Evolutionary conservation across 2,888 invertebrate species (phyloP), one percentile per base, ranked within the genome.

Genomic region (Troides oblongomaculatus): DNA sequence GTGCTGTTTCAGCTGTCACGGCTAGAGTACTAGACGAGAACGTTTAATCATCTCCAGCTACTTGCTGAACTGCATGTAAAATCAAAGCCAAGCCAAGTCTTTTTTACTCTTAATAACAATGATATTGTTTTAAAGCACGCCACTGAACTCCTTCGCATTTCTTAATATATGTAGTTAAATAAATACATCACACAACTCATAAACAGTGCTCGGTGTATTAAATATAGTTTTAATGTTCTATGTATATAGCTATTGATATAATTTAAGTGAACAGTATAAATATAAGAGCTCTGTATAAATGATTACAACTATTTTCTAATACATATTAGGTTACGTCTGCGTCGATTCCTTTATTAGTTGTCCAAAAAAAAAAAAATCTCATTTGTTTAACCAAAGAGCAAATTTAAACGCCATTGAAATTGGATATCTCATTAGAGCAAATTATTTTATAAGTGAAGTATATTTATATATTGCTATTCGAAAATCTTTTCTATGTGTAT

Each of bases 361-460:
- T 73, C 64, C 3, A 30, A 30, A 30, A 30, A 30, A 70, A 74
- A 76, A 73, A 75, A 72, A 77, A 73, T 79, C 78, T 80, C 78
- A 81, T 77, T 74, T 70, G 76, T 76, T 79, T 81, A 80, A 83
- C 87, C 87, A 87, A 87, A 87, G 87, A 87, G 81, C 81, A 82
- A 82, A 83, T 81, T 82, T 78, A 75, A 76, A 78, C 73, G 74
- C 72, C 75, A 76, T 76, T 73, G 72, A 72, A 73, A 75, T 76
- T 69, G 68, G 70, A 72, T 71, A 69, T 64, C 64, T 72, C 64
- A 68, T 72, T 67, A 64, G 71, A 74, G 72, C 71, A 71, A 72
- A 68, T 69, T 65, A 61, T 62, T 21, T 61, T 65, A 17, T 61
- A 53, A 60, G 43, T 58, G 30, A 4, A n/a, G 7, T 46, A 18